These are phyloP conservation scores for Polietes domitor DNA, from an alignment of 2,888 invertebrate genomes.

Conservation along the genomic window DNA sequence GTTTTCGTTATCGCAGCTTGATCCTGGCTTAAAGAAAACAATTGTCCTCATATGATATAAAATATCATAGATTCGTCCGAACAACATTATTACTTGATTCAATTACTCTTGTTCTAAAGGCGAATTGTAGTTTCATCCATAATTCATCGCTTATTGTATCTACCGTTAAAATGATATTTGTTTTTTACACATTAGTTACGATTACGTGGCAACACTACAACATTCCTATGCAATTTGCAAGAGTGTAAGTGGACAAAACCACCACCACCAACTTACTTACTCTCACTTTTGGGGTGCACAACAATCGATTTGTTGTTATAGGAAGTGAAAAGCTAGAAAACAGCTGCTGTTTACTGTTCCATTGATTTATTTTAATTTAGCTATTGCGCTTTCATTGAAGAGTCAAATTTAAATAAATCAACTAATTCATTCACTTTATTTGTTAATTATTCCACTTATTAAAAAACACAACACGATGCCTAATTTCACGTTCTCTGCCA, in stretches of 20 bases:
- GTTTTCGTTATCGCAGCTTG: too few relatives aligned
- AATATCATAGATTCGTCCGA: too few relatives aligned
- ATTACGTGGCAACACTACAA: constrained; percentile 18
- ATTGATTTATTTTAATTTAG: not conserved
- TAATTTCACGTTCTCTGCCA: too few relatives aligned
- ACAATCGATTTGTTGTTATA: not conserved
- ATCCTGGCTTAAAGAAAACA: too few relatives aligned
- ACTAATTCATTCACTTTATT: not conserved
- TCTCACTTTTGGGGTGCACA: constrained; percentile 11
- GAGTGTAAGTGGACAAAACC: not conserved
- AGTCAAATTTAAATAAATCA: not conserved
- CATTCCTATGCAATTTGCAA: not conserved
- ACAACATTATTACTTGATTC: too few relatives aligned
- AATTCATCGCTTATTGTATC: too few relatives aligned
- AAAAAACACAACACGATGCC: not conserved
- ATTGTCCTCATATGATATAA: too few relatives aligned
- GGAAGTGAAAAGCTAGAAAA: not conserved
- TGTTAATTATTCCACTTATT: not conserved
- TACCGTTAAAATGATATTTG: too few relatives aligned
- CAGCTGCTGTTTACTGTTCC: not conserved
- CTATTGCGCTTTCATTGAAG: not conserved
- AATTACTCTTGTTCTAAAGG: too few relatives aligned
- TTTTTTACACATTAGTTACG: not conserved
- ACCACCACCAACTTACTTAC: constrained; percentile 15
- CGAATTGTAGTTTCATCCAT: too few relatives aligned